Evolutionary conservation across 2,797 vertebrate species (phyloP).

Genomic region (Gorsachius magnificus): DNA sequence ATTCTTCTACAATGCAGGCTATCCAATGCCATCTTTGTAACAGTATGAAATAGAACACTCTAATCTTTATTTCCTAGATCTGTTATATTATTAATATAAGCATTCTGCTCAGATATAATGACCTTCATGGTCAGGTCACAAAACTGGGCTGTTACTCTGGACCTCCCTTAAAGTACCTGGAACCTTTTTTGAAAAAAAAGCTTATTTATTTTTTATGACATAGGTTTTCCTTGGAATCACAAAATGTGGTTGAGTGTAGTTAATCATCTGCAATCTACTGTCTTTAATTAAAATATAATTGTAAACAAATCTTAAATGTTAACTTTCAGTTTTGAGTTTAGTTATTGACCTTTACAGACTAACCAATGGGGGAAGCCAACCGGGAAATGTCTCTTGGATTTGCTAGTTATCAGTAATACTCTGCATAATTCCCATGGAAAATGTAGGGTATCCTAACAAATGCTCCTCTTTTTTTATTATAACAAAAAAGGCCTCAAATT

Average conservation of each 20-base stretch:
- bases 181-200: background rate
- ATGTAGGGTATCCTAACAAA: background rate
- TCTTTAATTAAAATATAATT: background rate
- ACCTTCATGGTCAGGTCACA: background rate
- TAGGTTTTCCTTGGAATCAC: background rate
- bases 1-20: background rate
- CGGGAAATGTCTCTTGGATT: constrained; percentile 1
- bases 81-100: rapidly evolving
- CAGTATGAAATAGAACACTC: rapidly evolving
- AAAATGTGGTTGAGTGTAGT: background rate
- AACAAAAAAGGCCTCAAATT: background rate
- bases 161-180: rapidly evolving
- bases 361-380: background rate
- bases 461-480: background rate
- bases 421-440: background rate
- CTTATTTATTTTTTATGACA: background rate
- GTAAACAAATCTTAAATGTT: background rate
- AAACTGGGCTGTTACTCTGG: background rate
- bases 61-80: background rate
- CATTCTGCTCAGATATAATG: rapidly evolving
- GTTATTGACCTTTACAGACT: background rate
- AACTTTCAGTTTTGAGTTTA: background rate
- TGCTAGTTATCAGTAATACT: background rate
- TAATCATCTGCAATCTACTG: background rate
- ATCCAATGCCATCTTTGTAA: rapidly evolving